These are phyloP conservation scores for Mustela nigripes DNA, from an alignment of 2,113 vertebrate species.

Conservation along the genomic window DNA sequence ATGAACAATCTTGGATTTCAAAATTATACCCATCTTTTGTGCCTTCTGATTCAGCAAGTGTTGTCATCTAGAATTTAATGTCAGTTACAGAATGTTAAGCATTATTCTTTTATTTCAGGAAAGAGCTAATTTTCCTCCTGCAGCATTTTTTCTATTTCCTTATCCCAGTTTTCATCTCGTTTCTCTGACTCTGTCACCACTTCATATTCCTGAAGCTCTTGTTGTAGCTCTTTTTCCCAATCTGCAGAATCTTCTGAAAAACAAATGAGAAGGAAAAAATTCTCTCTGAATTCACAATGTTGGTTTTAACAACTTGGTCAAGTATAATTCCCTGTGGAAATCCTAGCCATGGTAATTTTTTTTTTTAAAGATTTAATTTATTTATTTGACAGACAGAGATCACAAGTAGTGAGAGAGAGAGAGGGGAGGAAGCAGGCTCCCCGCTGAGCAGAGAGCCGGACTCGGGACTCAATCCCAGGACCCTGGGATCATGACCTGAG, in stretches of 20 bases:
- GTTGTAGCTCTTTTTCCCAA: slow-evolving; percentile 97
- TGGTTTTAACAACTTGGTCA: not conserved
- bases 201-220: slow-evolving; percentile 97
- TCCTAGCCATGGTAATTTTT: not conserved
- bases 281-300: not conserved
- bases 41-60: slow-evolving; percentile 68
- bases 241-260: slow-evolving; percentile 93
- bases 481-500: no score
- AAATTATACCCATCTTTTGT: slow-evolving; percentile 58
- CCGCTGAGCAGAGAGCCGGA: no score
- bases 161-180: slow-evolving; percentile 96
- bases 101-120: slow-evolving; percentile 58
- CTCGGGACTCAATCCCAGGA: no score
- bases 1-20: slow-evolving; percentile 45
- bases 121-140: slow-evolving; percentile 90
- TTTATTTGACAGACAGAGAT: no score
- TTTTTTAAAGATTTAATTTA: not conserved
- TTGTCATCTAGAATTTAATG: slow-evolving; percentile 70
- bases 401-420: no score
- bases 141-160: slow-evolving; percentile 97
- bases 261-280: slow-evolving; percentile 26
- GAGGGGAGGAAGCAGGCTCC: no score
- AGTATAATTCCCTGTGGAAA: not conserved
- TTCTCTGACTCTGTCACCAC: slow-evolving; percentile 94
- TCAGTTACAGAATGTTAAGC: slow-evolving; percentile 76